Percentiles rank a stretch among this genome's conserved stretches.
Evolutionary conservation across 1,140 invertebrate genomes (phyloP).

Genomic region (Eciton burchellii): DNA sequence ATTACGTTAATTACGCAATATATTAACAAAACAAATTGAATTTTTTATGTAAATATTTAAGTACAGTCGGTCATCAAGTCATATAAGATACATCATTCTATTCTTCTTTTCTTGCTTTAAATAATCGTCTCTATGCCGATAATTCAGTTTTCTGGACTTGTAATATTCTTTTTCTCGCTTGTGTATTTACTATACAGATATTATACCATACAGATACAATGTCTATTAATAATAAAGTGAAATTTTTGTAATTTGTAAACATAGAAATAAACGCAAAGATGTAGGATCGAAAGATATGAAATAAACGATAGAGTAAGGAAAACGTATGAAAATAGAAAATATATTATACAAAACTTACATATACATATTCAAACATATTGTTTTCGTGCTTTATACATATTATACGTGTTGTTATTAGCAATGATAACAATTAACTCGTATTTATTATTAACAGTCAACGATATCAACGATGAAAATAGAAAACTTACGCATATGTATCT

Average conservation of each 20-base stretch:
- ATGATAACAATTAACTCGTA: neutral
- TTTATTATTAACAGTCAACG: constrained; percentile 12
- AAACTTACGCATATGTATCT: constrained; percentile 5
- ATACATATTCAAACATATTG: constrained; percentile 1
- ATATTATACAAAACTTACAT: constrained; percentile 53
- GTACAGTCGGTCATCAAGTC: neutral
- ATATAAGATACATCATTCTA: neutral
- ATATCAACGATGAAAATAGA: neutral
- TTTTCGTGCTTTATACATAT: neutral
- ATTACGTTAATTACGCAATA: neutral
- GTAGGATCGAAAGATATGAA: neutral
- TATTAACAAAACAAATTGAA: neutral
- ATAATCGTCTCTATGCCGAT: constrained; percentile 13
- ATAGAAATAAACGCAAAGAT: neutral
- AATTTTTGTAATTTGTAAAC: neutral
- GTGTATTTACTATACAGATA: constrained; percentile 33
- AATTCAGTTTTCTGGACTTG: constrained; percentile 16
- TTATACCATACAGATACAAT: constrained; percentile 30
- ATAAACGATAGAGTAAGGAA: neutral
- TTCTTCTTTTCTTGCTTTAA: neutral
- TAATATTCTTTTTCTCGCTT: neutral
- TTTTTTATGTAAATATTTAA: neutral
- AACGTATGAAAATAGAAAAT: constrained; percentile 46
- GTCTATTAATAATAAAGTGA: constrained; percentile 24
- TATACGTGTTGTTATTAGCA: too few species aligned